phyloP scores from a whole-genome alignment of 2,797 vertebrate species.

The Furcifer pardalis region DNA sequence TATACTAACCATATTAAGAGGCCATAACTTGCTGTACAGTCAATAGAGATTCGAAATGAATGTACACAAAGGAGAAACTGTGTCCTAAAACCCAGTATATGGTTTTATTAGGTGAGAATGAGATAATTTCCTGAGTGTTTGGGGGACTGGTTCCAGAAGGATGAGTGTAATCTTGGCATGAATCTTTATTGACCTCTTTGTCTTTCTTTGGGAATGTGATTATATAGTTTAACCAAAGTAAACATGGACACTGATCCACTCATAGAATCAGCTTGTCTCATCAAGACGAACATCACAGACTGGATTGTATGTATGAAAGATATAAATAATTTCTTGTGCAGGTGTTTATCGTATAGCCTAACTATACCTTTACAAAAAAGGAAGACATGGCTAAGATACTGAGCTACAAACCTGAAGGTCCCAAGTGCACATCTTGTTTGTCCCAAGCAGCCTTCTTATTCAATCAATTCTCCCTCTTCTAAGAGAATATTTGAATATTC shows the following conservation, averaged over 20 bases:
- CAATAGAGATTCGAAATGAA: neutral
- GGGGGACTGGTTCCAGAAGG: neutral
- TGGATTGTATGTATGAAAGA: neutral
- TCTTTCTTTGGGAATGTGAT: slow-evolving; percentile 12
- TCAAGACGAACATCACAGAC: neutral
- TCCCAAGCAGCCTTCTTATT: neutral
- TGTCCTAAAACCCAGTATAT: neutral
- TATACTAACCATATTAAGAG: neutral
- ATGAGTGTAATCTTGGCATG: neutral
- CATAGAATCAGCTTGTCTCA: neutral
- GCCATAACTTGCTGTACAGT: neutral
- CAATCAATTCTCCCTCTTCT: neutral
- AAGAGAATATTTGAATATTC: neutral
- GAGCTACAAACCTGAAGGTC: neutral
- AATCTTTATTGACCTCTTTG: neutral
- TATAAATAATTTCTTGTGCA: neutral
- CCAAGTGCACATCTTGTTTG: neutral
- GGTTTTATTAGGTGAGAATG: slow-evolving; percentile 20
- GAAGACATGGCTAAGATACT: neutral
- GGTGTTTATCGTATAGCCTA: neutral
- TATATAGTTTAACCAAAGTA: neutral
- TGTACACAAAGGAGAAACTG: neutral
- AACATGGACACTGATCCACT: neutral
- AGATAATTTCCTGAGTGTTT: slow-evolving; percentile 15
- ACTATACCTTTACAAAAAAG: neutral